phyloP scores from a whole-genome alignment of 2,888 invertebrate species.

The Drosophila demipolita region DNA sequence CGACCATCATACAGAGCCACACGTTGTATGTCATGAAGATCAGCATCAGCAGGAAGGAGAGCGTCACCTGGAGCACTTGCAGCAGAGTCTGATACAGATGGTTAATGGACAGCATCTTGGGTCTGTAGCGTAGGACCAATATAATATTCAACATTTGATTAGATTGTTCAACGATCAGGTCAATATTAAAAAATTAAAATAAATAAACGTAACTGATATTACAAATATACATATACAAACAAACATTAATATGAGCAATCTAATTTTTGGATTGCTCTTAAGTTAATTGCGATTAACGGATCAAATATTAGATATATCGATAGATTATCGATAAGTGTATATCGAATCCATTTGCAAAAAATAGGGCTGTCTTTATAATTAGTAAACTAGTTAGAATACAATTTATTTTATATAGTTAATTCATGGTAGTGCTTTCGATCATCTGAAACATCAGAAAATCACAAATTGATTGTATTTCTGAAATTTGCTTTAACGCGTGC shows the following conservation, averaged over 20 bases:
- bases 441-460: not conserved
- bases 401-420: not conserved
- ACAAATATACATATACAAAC: slow-evolving; percentile 15
- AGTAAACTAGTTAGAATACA: not conserved
- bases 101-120: slow-evolving; percentile 92
- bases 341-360: not conserved
- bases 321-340: slow-evolving; percentile 9
- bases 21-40: slow-evolving; percentile 99
- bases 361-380: not conserved
- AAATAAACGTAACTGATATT: slow-evolving; percentile 1
- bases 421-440: not conserved
- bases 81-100: slow-evolving; percentile 95
- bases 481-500: not conserved
- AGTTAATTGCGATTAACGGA: slow-evolving; percentile 1
- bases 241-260: slow-evolving; percentile 10
- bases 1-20: slow-evolving; percentile 96
- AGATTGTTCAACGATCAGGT: slow-evolving; percentile 2
- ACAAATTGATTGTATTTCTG: not conserved
- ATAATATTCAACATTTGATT: slow-evolving; percentile 12
- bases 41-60: slow-evolving; percentile 97
- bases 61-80: slow-evolving; percentile 94
- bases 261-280: not conserved
- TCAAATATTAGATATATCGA: too few species aligned
- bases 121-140: slow-evolving; percentile 86
- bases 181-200: not conserved